A percentile compares a stretch with the other conserved stretches of the same genome.
phyloP scores from a whole-genome alignment of 2,888 invertebrate genomes.

The Chromoteleia sp. region DNA sequence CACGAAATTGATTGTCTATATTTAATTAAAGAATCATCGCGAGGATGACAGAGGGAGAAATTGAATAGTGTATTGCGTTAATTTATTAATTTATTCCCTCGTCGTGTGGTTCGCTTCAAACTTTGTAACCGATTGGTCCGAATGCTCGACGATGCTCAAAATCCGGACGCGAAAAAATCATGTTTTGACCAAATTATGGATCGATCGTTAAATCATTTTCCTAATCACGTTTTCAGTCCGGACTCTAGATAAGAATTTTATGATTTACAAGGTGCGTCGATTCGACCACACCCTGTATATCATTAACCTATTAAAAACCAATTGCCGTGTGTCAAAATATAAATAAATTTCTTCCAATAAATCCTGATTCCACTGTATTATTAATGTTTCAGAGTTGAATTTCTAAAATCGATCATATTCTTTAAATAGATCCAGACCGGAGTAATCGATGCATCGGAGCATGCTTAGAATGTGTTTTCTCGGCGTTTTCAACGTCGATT shows the following conservation, averaged over 20 bases:
- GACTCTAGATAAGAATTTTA: constrained; percentile 63
- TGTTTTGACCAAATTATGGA: constrained; percentile 46
- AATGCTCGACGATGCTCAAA: too few relatives aligned
- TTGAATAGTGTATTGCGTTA: not conserved
- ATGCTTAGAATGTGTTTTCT: constrained; percentile 22
- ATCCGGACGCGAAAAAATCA: constrained; percentile 13
- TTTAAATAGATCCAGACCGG: constrained; percentile 28
- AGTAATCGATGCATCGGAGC: constrained; percentile 19
- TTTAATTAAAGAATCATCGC: constrained; percentile 21
- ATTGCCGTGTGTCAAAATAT: constrained; percentile 67
- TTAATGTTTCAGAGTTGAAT: constrained; percentile 48
- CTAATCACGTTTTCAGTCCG: constrained; percentile 62
- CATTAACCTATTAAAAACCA: constrained; percentile 69
- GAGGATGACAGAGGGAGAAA: constrained; percentile 3
- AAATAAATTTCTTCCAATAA: constrained; percentile 68
- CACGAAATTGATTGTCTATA: constrained; percentile 13
- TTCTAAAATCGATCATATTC: constrained; percentile 58
- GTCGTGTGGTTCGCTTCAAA: too few relatives aligned
- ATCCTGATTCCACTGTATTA: constrained; percentile 50
- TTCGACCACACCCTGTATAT: constrained; percentile 69
- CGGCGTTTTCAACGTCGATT: constrained; percentile 14
- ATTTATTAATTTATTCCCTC: not conserved
- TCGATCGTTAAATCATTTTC: constrained; percentile 63
- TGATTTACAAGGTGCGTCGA: constrained; percentile 70
- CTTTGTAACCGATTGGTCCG: not conserved